Conservation (phyloP, 1,140 invertebrate species). For the Trissolcus basalis region DNA sequence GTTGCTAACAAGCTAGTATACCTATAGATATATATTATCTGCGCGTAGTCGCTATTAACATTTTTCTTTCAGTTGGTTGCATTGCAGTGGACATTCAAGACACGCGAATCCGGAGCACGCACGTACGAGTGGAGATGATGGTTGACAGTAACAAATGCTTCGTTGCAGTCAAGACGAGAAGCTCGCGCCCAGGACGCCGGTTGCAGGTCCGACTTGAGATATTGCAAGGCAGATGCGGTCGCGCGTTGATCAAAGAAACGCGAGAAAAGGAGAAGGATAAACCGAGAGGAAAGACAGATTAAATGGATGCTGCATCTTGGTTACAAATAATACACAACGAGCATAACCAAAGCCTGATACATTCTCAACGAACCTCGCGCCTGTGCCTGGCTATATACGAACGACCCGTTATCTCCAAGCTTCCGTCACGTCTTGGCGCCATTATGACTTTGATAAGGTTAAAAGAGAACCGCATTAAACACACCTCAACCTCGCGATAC, state of each 20-base stretch:
- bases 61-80: slow-evolving; percentile 44
- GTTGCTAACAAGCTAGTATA: slow-evolving; percentile 45
- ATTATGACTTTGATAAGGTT: slow-evolving; percentile 61
- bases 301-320: slow-evolving; percentile 73
- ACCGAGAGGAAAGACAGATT: slow-evolving; percentile 66
- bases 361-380: slow-evolving; percentile 64
- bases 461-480: slow-evolving; percentile 25
- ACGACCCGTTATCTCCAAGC: slow-evolving; percentile 60
- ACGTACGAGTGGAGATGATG: slow-evolving; percentile 52
- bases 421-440: slow-evolving; percentile 70
- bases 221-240: slow-evolving; percentile 75
- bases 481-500: no score
- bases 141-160: slow-evolving; percentile 74
- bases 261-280: slow-evolving; percentile 53
- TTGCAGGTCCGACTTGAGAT: slow-evolving; percentile 72
- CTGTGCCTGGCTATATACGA: slow-evolving; percentile 30
- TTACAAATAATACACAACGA: slow-evolving; percentile 72
- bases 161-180: slow-evolving; percentile 72
- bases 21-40: slow-evolving; percentile 30
- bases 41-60: slow-evolving; percentile 53
- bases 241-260: slow-evolving; percentile 75
- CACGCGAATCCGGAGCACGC: slow-evolving; percentile 47
- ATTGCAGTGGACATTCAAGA: slow-evolving; percentile 35
- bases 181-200: slow-evolving; percentile 70
- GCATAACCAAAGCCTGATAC: slow-evolving; percentile 62